Base-by-base conservation (phyloP, 2,113 vertebrate species). In the Podarcis raffonei region DNA sequence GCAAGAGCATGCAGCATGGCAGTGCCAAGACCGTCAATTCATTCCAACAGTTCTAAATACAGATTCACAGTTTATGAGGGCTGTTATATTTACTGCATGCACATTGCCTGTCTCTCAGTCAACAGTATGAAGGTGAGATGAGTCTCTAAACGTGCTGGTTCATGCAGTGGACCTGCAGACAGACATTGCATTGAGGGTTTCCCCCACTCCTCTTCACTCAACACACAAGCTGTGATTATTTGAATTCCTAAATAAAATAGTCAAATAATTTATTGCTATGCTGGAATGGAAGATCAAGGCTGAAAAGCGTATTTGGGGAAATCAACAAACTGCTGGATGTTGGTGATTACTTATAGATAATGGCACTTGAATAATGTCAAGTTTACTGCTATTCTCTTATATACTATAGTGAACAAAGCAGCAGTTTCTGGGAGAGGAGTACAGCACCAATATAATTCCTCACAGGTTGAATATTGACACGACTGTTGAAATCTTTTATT, bases 171-270 rank as follows among this genome's bases (percentile, higher is more conserved):
- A 74, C 42, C 18, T 53, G 30, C 42, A 75, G 23, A 42, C 18
- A 68, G 65, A 20, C 62, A 23, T 32, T 39, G 16, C 39, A 68
- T 35, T 53, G 59, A 57, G 32, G 42, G 6, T 69, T 30, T 48
- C n/a, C 71, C 71, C 30, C 30, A 12, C 27, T 83, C 15, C 65
- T 65, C 18, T 30, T 22, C 6, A n/a, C 20, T 53, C 0, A 2
- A 59, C 0, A 2, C 3, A 11, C 1, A 3, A 25, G 22, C n/a
- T 16, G 39, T 72, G 13, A 53, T 23, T 15, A 16, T 82, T 0
- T 66, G 6, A 3, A 20, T 66, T 87, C 80, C 53, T 72, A 3
- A 79, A 8, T 3, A 37, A 2, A 4, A 3, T 53, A 2, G 59
- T 81, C 78, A 75, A n/a, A 62, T n/a, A 72, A n/a, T 57, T n/a